Evolutionary conservation across 2,113 vertebrate genomes (phyloP), one percentile per base, ranked within the genome.

Genomic region (Etheostoma spectabile): DNA sequence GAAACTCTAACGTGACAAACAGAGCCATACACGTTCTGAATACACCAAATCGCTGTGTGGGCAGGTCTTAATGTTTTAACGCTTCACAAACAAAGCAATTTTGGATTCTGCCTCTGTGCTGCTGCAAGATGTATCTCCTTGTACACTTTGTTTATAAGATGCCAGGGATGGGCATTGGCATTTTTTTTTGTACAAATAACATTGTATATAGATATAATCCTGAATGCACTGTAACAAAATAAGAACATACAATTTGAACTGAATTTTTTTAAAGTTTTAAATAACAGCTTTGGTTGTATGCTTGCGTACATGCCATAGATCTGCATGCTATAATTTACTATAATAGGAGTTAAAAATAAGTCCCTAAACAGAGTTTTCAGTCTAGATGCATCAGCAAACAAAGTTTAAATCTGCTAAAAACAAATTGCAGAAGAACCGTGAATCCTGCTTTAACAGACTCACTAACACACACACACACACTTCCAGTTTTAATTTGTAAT

Each of bases 81-180:
- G 59, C 83, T 90, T 78, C 78, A 86, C 80, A 80, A 52, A 84
- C 52, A 69, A 83, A 93, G 89, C 88, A 91, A 92, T 83, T 91
- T 53, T 64, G 77, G 80, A 80, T 80, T 82, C 73, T 86, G 75
- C 79, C 72, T 87, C 63, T 69, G 79, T 46, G 87, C 82, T 88
- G 86, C 87, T 83, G 90, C 90, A 92, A 90, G 89, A 92, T 91
- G 87, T 86, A 89, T 89, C 89, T 92, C 93, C 88, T 88, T 94
- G 93, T 93, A 95, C 85, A 93, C 84, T 90, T 89, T 93, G 93
- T 95, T 92, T 86, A 93, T 93, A 91, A 85, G 77, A 83, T 84
- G 82, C 88, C 83, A 82, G 82, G 78, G 71, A 91, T 49, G 86
- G 89, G 70, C 85, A 88, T 89, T 82, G 80, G 33, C 62, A 42